Evolutionary conservation across 2,113 vertebrate species (phyloP), one percentile per base, ranked within the genome.

Genomic region (Pleuronectes platessa): DNA sequence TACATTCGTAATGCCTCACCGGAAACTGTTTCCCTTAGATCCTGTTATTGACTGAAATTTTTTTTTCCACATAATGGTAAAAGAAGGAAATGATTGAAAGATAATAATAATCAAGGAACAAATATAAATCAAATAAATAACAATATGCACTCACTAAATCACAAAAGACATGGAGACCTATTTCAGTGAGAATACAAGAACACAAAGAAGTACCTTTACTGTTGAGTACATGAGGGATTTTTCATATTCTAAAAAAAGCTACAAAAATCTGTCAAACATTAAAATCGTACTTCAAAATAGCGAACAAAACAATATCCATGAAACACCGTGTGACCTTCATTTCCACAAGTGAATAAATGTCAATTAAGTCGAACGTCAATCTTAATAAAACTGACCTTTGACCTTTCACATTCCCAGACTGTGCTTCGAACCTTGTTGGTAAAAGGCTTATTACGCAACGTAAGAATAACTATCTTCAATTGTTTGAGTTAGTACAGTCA

Each of bases 1-100:
- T 90, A 89, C 92, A 92, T 90, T 91, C 89, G 84, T 80, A 69
- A 78, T 83, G 81, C 74, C 61, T 42, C 56, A 24, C 6, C 81
- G 71, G 61, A 69, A 67, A 75, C 13, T 4, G 13, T 55, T 24
- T 63, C 70, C 74, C 66, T 65, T 73, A 37, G 61, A 75, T 67
- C 18, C 31, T 51, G 61, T 70, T 79, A 65, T 60, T 45, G 12
- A 18, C 24, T 58, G 56, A 17, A 37, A 26, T 35, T 47, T 51
- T 64, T 61, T 27, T 42, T 18, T 3, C 10, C 20, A 15, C n/a
- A 51, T 15, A 59, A 71, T n/a, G 13, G 3, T 18, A 49, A 49
- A 26, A 31, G 31, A 31, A 7, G 31, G 31, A 7, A 31, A 31
- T 31, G 6, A 31, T 31, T 7, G 1, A 7, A 31, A 31, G 7